Evolutionary conservation across 2,113 vertebrate species (phyloP), one percentile per base, ranked within the genome.

Genomic region (Cygnus atratus): DNA sequence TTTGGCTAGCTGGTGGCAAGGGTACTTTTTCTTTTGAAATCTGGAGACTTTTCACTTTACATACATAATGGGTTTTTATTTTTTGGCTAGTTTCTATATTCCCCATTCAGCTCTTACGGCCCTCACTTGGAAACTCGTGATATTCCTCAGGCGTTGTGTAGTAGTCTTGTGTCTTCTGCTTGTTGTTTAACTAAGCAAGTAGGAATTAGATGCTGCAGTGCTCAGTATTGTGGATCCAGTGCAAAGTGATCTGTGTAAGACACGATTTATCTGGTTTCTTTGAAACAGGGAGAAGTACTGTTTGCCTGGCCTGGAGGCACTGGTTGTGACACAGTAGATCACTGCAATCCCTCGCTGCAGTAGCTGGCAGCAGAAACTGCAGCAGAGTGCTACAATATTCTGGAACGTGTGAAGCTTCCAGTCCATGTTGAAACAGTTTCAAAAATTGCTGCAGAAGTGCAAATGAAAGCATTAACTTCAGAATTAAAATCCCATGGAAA

Each of bases 241-340:
- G 37, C n/a, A 71, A 59, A 87, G 62, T 43, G 5, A 25, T 50
- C 70, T 91, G 55, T 6, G 0, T 70, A n/a, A 50, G n/a, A 31
- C 9, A 46, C 48, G n/a, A 29, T 22, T 48, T n/a, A 57, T 41
- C 66, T 54, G 1, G 6, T 52, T 85, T 70, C 67, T 68, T 86
- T 70, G 37, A 39, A 48, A 16, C 0, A 2, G 24, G 39, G 14
- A 26, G 28, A 72, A 57, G 21, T 62, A 2, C 8, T 58, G 25
- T 50, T 28, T 80, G 39, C 17, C 79, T 21, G 7, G 62, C 4
- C 22, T 52, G 39, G 17, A 74, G 63, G n/a, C 9, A 1, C 37
- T 46, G n/a, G 5, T 57, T 55, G 6, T 35, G 35, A 24, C 16
- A 43, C 33, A 41, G 0, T 21, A 0, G 35, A 3, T 68, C 28